A percentile compares a stretch with the other conserved stretches of the same genome.
phyloP scores from a whole-genome alignment of 2,797 vertebrate genomes.

The Brachyalestes nurse region DNA sequence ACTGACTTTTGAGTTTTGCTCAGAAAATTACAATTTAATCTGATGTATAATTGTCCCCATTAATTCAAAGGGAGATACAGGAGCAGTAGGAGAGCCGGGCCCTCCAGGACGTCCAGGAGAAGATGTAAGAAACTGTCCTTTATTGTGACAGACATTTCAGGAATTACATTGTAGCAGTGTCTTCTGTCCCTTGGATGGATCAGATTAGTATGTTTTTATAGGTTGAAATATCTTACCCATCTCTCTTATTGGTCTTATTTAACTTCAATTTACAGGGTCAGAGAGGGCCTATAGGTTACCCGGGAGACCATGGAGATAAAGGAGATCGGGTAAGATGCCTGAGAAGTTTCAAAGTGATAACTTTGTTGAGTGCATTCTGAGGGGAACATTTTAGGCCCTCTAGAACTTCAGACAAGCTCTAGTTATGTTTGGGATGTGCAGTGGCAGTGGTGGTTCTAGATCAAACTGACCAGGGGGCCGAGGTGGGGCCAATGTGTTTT shows the following conservation, averaged over 20 bases:
- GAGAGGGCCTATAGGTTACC: constrained; percentile 77
- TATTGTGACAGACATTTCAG: not conserved
- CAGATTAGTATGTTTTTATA: not conserved
- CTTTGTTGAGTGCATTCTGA: too few relatives aligned
- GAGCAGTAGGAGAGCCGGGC: constrained; percentile 71
- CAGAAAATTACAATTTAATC: too few relatives aligned
- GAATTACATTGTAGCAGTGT: not conserved
- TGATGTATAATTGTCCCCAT: constrained; percentile 12
- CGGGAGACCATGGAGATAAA: constrained; percentile 77
- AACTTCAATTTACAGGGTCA: constrained; percentile 76
- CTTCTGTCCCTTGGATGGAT: not conserved
- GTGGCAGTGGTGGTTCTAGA: too few relatives aligned
- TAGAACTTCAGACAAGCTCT: too few relatives aligned
- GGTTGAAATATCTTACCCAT: not conserved
- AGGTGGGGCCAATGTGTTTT: too few relatives aligned
- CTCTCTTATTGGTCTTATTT: too few relatives aligned
- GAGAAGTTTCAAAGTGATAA: too few relatives aligned
- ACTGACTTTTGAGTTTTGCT: too few relatives aligned
- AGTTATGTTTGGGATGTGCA: too few relatives aligned
- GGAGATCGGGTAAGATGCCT: constrained; percentile 80
- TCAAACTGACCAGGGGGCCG: too few relatives aligned
- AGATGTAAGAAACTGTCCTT: constrained; percentile 68
- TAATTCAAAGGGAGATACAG: constrained; percentile 73
- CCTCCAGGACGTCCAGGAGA: constrained; percentile 77
- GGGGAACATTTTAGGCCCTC: too few relatives aligned